Evolutionary conservation across 2,797 vertebrate species (phyloP), one percentile per base, ranked within the genome.

Genomic region (Enteromius treurensis): DNA sequence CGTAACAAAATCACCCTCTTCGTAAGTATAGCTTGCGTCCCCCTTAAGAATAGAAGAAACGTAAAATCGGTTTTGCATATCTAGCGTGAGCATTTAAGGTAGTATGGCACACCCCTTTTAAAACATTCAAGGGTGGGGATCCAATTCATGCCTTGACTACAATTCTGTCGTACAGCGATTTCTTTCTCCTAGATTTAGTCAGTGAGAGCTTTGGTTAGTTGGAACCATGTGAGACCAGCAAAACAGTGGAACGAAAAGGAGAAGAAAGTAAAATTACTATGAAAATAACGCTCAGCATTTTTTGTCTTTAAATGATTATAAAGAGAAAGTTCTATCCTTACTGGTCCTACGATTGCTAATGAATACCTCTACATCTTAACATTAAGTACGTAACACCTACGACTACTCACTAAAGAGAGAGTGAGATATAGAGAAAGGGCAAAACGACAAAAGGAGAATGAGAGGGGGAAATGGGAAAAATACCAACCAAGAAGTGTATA

Each of bases 151-250:
- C 97, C 93, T 95, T 92, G 92, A 94, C 91, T 92, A 93, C 91
- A 93, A 91, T 92, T 85, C 94, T 95, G 95, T 95, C 95, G 93
- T 94, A 95, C 93, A 96, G 95, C 96, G 95, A 93, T 96, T 94
- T 89, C 92, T 93, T 91, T 92, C 94, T 95, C 65, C 95, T 94
- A 90, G 95, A 92, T 92, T 93, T 93, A 91, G 92, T 93, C 92
- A 92, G 94, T 96, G 96, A 99, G 96, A 97, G 96, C 97, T 98
- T 98, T 98, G 97, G 97, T 99, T 98, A 96, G 96, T 96, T 96
- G 96, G 97, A 98, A 98, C 97, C 97, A 95, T 95, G 95, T 96
- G 96, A 96, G 95, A 96, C 96, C 95, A 95, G 95, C 92, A 93
- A 96, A 96, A 93, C 89, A 86, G 90, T 78, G 67, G 90, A 88